phyloP scores from a whole-genome alignment of 2,888 invertebrate genomes.

The Hirtodrosophila confusa region DNA sequence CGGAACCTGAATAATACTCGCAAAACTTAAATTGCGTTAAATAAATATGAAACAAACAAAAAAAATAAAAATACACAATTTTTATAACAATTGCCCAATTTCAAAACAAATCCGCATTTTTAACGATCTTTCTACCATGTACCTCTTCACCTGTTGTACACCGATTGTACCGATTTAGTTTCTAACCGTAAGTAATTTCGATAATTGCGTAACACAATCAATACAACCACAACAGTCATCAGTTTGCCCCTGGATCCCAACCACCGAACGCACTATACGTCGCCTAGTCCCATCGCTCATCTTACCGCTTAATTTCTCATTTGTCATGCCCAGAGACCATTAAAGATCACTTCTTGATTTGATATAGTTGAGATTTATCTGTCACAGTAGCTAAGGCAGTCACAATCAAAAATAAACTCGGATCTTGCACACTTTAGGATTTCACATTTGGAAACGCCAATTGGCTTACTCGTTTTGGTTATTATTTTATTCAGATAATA shows the following conservation, averaged over 20 bases:
- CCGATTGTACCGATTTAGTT: slow-evolving; percentile 69
- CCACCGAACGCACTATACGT: slow-evolving; percentile 37
- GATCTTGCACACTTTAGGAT: slow-evolving; percentile 7
- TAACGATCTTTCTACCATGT: slow-evolving; percentile 32
- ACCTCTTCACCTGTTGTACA: slow-evolving; percentile 53
- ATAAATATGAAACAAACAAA: slow-evolving; percentile 5
- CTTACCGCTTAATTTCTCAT: slow-evolving; percentile 12
- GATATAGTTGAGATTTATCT: background rate
- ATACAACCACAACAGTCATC: slow-evolving; percentile 37
- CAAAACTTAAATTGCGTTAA: slow-evolving; percentile 11
- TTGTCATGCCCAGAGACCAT: slow-evolving; percentile 2
- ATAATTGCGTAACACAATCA: slow-evolving; percentile 37
- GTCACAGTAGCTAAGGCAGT: slow-evolving; percentile 7
- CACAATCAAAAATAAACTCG: slow-evolving; percentile 1
- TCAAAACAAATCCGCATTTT: slow-evolving; percentile 15
- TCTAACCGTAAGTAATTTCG: slow-evolving; percentile 72
- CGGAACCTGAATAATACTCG: slow-evolving; percentile 47
- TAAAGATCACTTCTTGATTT: slow-evolving; percentile 11
- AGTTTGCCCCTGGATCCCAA: slow-evolving; percentile 20
- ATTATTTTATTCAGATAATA: slow-evolving; percentile 15
- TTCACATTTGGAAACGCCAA: slow-evolving; percentile 3
- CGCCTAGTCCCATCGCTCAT: slow-evolving; percentile 7
- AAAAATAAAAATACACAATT: slow-evolving; percentile 25
- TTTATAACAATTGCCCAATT: slow-evolving; percentile 26
- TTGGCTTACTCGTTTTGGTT: slow-evolving; percentile 19